phyloP scores from a whole-genome alignment of 2,113 vertebrate genomes.

The Myotis brandtii region DNA sequence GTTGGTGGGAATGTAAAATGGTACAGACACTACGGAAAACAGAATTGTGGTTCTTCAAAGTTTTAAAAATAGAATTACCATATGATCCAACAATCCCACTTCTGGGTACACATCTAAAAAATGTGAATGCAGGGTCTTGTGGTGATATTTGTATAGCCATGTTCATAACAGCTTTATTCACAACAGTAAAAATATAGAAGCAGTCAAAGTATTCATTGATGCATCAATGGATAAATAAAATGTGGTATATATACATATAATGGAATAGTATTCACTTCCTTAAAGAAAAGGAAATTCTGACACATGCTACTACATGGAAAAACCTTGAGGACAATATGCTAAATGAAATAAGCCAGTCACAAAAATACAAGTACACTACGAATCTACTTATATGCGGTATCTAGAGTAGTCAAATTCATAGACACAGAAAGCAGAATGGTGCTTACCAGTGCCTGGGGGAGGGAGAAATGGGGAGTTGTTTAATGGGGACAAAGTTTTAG shows the following conservation, averaged over 20 bases:
- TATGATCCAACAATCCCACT: background rate
- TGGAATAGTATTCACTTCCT: background rate
- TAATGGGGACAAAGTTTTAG: background rate
- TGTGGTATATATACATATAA: background rate
- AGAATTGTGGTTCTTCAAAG: background rate
- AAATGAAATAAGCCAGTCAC: background rate
- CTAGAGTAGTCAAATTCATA: background rate
- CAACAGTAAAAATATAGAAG: background rate
- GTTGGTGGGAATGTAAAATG: background rate
- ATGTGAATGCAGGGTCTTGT: background rate
- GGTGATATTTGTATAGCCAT: background rate
- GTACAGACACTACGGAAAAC: background rate
- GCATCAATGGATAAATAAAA: background rate
- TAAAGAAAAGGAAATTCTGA: background rate
- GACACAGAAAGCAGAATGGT: background rate
- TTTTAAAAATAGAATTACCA: background rate
- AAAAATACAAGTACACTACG: background rate
- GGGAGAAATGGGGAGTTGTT: background rate
- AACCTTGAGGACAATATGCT: background rate
- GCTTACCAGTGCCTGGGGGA: background rate
- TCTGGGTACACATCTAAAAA: background rate
- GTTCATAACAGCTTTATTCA: background rate
- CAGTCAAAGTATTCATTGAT: background rate
- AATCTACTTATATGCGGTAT: background rate
- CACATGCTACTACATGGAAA: background rate